These are phyloP conservation scores for Pomatorhinus ruficollis DNA, from an alignment of 2,113 vertebrate species.

Conservation along the genomic window DNA sequence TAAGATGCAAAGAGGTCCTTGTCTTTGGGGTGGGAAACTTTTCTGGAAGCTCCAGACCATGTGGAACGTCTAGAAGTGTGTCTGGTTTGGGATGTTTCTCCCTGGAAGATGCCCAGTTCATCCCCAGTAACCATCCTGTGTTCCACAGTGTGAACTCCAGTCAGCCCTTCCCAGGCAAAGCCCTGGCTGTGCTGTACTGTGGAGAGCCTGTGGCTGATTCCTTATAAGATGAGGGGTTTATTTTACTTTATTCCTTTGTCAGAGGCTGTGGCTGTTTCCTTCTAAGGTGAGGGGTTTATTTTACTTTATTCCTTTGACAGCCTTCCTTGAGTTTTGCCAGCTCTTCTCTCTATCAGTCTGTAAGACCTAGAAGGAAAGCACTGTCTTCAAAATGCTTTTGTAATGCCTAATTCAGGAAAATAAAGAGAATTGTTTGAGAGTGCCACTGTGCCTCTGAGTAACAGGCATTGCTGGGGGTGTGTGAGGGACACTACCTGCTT, in stretches of 20 bases:
- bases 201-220: not conserved
- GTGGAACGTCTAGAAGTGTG: not conserved
- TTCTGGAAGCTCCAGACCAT: not conserved
- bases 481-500: not conserved
- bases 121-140: not conserved
- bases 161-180: not conserved
- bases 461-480: not conserved
- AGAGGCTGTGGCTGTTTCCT: not conserved
- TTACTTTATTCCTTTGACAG: not conserved
- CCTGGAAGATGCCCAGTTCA: not conserved
- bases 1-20: not conserved
- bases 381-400: not conserved
- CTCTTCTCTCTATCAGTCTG: not conserved
- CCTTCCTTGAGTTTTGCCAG: not conserved
- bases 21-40: not conserved
- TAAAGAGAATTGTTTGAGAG: not conserved
- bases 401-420: not conserved
- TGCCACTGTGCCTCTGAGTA: not conserved
- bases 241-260: not conserved
- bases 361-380: not conserved
- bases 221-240: not conserved
- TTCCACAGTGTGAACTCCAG: rapidly evolving
- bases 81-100: not conserved
- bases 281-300: not conserved
- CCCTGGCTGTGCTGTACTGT: not conserved